phyloP scores from a whole-genome alignment of 1,140 invertebrate species.

The Drosophila mayri region DNA sequence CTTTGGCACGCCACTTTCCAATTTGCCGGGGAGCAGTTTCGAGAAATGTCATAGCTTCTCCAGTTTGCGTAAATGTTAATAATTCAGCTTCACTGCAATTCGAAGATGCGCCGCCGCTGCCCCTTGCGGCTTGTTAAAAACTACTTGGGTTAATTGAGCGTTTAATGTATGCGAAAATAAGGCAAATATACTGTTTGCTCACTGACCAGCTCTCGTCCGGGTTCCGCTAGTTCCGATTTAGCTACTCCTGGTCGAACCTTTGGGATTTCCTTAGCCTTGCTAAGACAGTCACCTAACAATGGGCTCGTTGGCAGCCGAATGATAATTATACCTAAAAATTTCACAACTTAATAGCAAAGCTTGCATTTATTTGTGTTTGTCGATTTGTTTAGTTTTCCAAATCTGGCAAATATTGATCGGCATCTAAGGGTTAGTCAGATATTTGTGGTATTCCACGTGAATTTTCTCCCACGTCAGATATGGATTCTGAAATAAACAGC shows the following conservation, averaged over 20 bases:
- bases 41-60: background rate
- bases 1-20: conserved; percentile 34
- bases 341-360: conserved; percentile 38
- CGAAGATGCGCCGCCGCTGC: conserved; percentile 5
- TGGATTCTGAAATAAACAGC: background rate
- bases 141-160: conserved; percentile 42
- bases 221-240: background rate
- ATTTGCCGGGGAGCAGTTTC: conserved; percentile 11
- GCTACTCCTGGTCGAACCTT: background rate
- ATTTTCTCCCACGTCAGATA: conserved; percentile 6
- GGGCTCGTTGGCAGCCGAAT: conserved; percentile 22
- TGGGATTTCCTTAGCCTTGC: conserved; percentile 30
- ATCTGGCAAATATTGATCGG: conserved; percentile 37
- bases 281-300: conserved; percentile 2
- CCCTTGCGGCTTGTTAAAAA: conserved; percentile 29
- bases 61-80: conserved; percentile 22
- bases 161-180: conserved; percentile 38
- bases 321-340: conserved; percentile 45
- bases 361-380: conserved; percentile 17
- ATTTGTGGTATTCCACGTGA: conserved; percentile 40
- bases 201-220: background rate
- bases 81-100: conserved; percentile 13
- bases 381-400: conserved; percentile 23
- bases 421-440: conserved; percentile 29
- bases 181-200: conserved; percentile 4